Conservation (phyloP, 2,888 invertebrate genomes). For the Auanema freiburgensis region DNA sequence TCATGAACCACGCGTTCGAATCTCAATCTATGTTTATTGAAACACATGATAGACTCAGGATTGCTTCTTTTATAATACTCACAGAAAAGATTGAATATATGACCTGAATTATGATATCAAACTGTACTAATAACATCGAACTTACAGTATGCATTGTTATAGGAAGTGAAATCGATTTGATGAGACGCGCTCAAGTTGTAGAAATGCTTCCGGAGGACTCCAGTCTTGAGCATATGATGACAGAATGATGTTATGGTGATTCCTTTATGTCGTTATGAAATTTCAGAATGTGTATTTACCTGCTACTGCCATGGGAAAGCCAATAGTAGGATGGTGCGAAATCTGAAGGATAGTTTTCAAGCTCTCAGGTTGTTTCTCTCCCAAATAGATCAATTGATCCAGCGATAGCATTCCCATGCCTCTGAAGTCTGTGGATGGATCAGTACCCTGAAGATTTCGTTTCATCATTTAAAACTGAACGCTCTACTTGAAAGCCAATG, state of each 20-base stretch:
- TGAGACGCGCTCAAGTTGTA: slow-evolving; percentile 75
- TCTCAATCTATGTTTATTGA: slow-evolving; percentile 81
- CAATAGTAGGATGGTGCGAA: slow-evolving; percentile 42
- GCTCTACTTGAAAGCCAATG: slow-evolving; percentile 77
- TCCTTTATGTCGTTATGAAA: slow-evolving; percentile 72
- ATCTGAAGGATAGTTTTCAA: slow-evolving; percentile 30
- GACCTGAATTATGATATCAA: slow-evolving; percentile 66
- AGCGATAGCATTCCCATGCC: slow-evolving; percentile 95
- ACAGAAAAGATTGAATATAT: slow-evolving; percentile 90
- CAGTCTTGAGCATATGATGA: slow-evolving; percentile 78
- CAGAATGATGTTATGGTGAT: slow-evolving; percentile 93
- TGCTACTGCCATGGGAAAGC: slow-evolving; percentile 28
- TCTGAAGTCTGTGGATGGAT: slow-evolving; percentile 95
- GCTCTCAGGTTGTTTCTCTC: slow-evolving; percentile 33
- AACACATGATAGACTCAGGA: slow-evolving; percentile 93
- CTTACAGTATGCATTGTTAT: slow-evolving; percentile 85
- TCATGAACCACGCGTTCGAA: slow-evolving; percentile 68
- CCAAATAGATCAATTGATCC: slow-evolving; percentile 79
- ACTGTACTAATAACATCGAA: slow-evolving; percentile 9
- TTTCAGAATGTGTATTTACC: neutral
- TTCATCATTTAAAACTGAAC: no score
- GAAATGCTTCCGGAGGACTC: slow-evolving; percentile 85
- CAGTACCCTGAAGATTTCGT: slow-evolving; percentile 83
- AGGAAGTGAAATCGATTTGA: slow-evolving; percentile 70
- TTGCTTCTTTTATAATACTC: slow-evolving; percentile 88